A percentile compares a stretch with the other conserved stretches of the same genome.
Evolutionary conservation across 2,888 invertebrate species (phyloP).

Genomic region (Drosophila histrio): DNA sequence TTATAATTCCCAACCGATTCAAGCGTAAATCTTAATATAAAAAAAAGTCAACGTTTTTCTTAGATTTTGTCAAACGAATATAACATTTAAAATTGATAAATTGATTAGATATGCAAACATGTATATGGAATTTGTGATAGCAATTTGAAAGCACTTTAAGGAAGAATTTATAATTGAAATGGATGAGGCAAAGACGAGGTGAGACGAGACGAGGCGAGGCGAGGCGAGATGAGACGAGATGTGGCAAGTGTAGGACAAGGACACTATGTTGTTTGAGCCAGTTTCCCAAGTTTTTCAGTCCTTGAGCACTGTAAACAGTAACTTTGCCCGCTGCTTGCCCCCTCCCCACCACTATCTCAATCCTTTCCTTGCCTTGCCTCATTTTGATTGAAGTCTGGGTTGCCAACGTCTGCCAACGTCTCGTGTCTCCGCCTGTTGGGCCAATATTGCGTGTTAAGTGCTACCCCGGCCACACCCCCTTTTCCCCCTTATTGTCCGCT

Average conservation of each 20-base stretch:
- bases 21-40: background rate
- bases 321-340: background rate
- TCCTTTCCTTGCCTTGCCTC: background rate
- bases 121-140: conserved; percentile 1
- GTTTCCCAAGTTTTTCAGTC: conserved; percentile 14
- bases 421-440: background rate
- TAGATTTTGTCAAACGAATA: background rate
- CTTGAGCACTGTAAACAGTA: conserved; percentile 8
- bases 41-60: background rate
- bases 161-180: conserved; percentile 30
- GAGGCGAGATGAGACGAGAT: no score
- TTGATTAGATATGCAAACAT: conserved; percentile 8
- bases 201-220: background rate
- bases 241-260: background rate
- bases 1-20: background rate
- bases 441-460: conserved; percentile 47
- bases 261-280: background rate
- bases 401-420: background rate
- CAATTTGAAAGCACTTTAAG: conserved; percentile 20
- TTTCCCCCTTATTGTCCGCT: background rate
- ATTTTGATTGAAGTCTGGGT: conserved; percentile 33
- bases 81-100: conserved; percentile 3
- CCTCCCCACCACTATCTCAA: background rate
- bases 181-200: background rate
- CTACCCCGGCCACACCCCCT: conserved; percentile 5